Evolutionary conservation across 2,888 invertebrate species (phyloP), one percentile per base, ranked within the genome.

Genomic region (Cerastoderma edule): DNA sequence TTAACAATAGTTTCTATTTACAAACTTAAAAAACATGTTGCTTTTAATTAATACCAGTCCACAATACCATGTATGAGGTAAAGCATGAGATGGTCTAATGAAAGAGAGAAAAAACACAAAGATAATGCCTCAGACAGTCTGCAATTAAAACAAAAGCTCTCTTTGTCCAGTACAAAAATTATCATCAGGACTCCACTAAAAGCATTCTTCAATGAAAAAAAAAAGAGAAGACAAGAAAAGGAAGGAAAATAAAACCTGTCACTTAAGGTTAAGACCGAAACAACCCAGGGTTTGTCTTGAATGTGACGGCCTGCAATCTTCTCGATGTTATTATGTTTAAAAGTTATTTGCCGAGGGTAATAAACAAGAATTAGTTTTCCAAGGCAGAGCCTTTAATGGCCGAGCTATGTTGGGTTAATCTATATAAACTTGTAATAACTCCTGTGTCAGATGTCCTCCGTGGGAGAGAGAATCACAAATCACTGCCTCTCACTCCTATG

Each of bases 291-390:
- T 22, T 3, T 39, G n/a, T 27, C 27, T 28, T 44, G 56, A 67
- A 24, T 39, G 46, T 54, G 44, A 68, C 68, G 35, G 57, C 27
- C 33, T 27, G 60, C 48, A 60, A 60, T 60, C 27, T 60, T 16
- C 60, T 33, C 13, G 24, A n/a, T 13, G 39, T 60, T 60, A 60
- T 60, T 46, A 48, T 60, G 60, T 60, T 60, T 60, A 60, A 60
- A 60, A 39, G 60, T 60, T 60, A 60, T 60, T 60, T 60, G 60
- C 60, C 33, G n/a, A 39, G 22, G 60, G 60, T 39, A 35, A 60
- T 60, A 60, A 60, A 60, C 39, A 39, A 39, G 60, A 60, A 60
- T 60, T 60, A 60, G 60, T 60, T 60, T n/a, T 60, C 39, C n/a
- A 39, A 33, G 60, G 27, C 24, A 5, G 39, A 39, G 27, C 24